Evolutionary conservation across 2,113 vertebrate species (phyloP), one percentile per base, ranked within the genome.

Genomic region (Otis tarda): DNA sequence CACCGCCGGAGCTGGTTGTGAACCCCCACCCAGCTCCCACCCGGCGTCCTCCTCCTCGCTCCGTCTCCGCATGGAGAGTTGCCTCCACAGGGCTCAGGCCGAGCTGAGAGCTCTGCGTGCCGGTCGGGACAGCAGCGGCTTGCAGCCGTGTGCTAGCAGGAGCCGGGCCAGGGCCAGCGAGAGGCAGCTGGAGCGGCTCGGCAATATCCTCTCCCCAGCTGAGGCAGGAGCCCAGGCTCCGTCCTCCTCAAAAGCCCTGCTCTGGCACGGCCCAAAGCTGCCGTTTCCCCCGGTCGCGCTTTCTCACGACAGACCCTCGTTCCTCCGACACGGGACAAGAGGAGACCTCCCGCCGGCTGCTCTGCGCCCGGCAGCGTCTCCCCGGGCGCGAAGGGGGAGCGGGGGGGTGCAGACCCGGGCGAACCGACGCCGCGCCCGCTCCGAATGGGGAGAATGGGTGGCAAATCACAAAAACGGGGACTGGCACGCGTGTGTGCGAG

Each of bases 111-210:
- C 90, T 61, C 90, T 13, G 33, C 3, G 37, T 20, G 41, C 9
- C 33, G 71, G 35, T 76, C 63, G 11, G 92, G 61, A 71, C 17
- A 45, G 33, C 31, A 2, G 15, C 30, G n/a, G 64, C n/a, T 61
- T 13, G 6, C 76, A 77, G 83, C 85, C 74, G 5, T 43, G 75
- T 65, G 63, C 85, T 52, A 7, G 47, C 81, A 91, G 92, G 89
- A 94, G 60, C 90, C 2, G 16, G 64, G 87, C 84, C 83, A 69
- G 77, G 93, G 77, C 57, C 83, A 88, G 91, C 10, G 4, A 89
- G 74, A 82, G 50, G 91, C 91, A 94, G 71, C 81, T 84, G 93
- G 95, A 93, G 84, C 84, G 33, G 78, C 50, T 52, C 24, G 63
- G 49, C 73, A 57, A 80, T 27, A 10, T 60, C 90, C 57, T 83